Percentiles rank a stretch among this genome's conserved stretches.
phyloP scores from a whole-genome alignment of 2,797 vertebrate genomes.

The Cossypha niveicapilla region DNA sequence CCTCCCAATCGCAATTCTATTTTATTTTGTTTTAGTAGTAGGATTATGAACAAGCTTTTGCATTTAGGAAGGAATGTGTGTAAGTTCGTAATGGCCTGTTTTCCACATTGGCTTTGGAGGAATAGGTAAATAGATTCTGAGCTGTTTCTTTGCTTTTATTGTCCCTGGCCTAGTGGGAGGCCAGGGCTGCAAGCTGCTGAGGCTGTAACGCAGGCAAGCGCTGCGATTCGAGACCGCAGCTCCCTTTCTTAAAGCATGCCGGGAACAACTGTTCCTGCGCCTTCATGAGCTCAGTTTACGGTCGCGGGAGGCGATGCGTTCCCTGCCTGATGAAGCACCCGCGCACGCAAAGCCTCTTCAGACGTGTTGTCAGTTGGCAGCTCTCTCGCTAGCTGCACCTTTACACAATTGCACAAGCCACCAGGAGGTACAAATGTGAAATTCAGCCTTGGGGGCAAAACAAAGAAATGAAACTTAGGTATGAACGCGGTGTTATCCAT shows the following conservation, averaged over 20 bases:
- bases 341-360: background rate
- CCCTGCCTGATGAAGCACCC: background rate
- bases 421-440: constrained; percentile 54
- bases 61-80: background rate
- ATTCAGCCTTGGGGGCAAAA: constrained; percentile 57
- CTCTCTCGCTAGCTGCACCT: constrained; percentile 44
- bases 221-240: background rate
- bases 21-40: background rate
- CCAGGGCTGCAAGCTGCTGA: constrained; percentile 4
- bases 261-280: background rate
- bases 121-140: constrained; percentile 27
- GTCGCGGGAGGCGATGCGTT: background rate
- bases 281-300: constrained; percentile 23
- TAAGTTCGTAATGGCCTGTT: background rate
- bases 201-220: background rate
- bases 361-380: constrained; percentile 46
- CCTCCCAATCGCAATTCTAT: background rate
- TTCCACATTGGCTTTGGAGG: background rate
- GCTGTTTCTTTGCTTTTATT: constrained; percentile 25
- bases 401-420: constrained; percentile 57
- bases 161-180: constrained; percentile 12
- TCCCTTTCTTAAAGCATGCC: background rate
- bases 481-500: constrained; percentile 11
- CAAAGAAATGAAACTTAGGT: constrained; percentile 37
- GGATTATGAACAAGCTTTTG: background rate